A percentile compares a stretch with the other conserved stretches of the same genome.
Conservation (phyloP, 2,113 vertebrate species). For the Coregonus clupeaformis region DNA sequence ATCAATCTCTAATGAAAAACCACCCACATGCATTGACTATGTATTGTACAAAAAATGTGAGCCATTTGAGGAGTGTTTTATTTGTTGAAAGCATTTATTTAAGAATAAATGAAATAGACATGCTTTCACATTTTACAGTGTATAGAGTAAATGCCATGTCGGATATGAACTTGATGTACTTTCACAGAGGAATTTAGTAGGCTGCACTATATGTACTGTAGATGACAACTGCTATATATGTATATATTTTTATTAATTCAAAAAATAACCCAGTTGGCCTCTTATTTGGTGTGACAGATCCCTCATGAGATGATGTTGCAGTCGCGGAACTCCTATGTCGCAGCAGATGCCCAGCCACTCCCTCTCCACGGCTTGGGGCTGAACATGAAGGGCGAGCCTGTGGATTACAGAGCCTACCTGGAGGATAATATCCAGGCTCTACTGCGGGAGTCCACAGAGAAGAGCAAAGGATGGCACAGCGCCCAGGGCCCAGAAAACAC, state of each 20-base stretch:
- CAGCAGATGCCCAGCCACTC: conserved; percentile 74
- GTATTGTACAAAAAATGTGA: too few species aligned
- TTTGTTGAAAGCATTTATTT: too few species aligned
- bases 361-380: conserved; percentile 68
- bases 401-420: conserved; percentile 69
- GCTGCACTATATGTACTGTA: too few species aligned
- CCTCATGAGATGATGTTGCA: conserved; percentile 84
- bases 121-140: too few species aligned
- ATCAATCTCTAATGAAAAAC: too few species aligned
- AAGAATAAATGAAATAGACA: too few species aligned
- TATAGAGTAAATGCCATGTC: too few species aligned
- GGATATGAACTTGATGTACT: too few species aligned
- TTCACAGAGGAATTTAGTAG: too few species aligned
- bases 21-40: too few species aligned
- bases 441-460: conserved; percentile 74
- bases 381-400: conserved; percentile 51
- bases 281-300: conserved; percentile 61
- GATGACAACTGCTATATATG: not conserved
- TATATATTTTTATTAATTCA: not conserved
- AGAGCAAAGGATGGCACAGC: conserved; percentile 81
- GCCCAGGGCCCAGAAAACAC: conserved; percentile 72
- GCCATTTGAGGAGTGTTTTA: too few species aligned
- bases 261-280: not conserved
- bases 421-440: conserved; percentile 78
- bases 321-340: conserved; percentile 76